Percentiles rank a stretch among this genome's conserved stretches.
phyloP scores from a whole-genome alignment of 23 tunicate genomes.

The Oikopleura vanhoeffeni region DNA sequence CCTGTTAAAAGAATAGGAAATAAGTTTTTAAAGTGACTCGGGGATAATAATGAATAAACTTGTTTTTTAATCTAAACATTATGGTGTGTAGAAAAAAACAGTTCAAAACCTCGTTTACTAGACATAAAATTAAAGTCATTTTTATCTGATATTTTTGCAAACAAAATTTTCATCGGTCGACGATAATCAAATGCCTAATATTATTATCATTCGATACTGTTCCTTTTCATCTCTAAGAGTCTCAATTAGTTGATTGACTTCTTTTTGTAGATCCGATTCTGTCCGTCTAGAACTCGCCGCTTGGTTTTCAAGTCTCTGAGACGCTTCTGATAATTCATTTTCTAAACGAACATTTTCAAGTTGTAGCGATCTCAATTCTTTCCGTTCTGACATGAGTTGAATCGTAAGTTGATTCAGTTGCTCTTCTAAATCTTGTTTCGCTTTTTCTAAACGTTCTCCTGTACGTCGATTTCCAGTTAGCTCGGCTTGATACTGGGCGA shows the following conservation, averaged over 20 bases:
- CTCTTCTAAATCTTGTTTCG: conserved; percentile 8
- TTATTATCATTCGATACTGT: too few relatives aligned
- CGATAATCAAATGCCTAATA: too few relatives aligned
- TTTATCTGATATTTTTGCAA: too few relatives aligned
- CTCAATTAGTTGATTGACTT: neutral
- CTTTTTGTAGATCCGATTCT: neutral
- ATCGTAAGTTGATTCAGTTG: conserved; percentile 4
- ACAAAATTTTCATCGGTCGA: too few relatives aligned
- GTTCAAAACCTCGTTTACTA: too few relatives aligned
- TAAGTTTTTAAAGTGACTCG: too few relatives aligned
- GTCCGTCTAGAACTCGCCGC: neutral
- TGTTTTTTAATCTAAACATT: too few relatives aligned
- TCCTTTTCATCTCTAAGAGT: conserved; percentile 4
- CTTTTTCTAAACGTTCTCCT: neutral
- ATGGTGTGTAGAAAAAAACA: too few relatives aligned
- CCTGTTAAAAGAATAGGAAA: too few relatives aligned
- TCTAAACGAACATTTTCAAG: neutral
- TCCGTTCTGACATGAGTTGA: neutral
- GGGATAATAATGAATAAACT: too few relatives aligned
- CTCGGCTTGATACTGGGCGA: neutral
- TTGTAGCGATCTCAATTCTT: neutral
- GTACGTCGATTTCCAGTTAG: neutral
- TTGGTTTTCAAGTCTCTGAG: neutral
- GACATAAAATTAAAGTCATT: too few relatives aligned
- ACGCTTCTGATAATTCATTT: neutral